Evolutionary conservation across 92 coral and sea anemone genomes (phyloP).

Genomic region (Epizoanthus illoricatus): DNA sequence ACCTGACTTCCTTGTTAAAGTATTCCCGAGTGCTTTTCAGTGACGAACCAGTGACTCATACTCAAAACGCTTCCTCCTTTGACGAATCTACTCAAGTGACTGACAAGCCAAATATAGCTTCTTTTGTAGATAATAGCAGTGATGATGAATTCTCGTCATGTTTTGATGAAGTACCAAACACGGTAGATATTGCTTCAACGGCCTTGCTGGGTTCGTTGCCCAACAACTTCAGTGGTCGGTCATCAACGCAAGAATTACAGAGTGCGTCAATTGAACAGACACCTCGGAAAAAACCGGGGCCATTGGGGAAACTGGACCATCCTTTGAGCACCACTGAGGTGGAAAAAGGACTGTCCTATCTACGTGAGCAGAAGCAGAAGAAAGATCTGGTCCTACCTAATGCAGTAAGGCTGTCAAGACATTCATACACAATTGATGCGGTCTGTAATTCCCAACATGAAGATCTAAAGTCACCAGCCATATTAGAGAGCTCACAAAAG

Average conservation of each 20-base stretch:
- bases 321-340: neutral
- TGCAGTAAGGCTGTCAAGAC: neutral
- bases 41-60: neutral
- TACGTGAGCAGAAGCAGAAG: neutral
- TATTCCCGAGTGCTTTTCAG: slow-evolving; percentile 22
- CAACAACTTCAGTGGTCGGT: neutral
- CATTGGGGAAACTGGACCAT: neutral
- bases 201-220: neutral
- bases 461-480: neutral
- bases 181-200: neutral
- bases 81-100: neutral
- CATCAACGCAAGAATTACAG: neutral
- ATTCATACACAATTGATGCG: neutral
- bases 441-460: neutral
- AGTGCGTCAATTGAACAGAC: neutral
- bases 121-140: neutral
- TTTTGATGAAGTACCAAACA: slow-evolving; percentile 12
- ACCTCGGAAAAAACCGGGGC: neutral
- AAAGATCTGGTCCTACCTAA: neutral
- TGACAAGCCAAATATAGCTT: neutral
- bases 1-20: slow-evolving; percentile 16
- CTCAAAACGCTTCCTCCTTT: neutral
- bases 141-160: slow-evolving; percentile 38
- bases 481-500: neutral
- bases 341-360: neutral